A percentile compares a stretch with the other conserved stretches of the same genome.
These are phyloP conservation scores for Drosophila sulfurigaster DNA, from an alignment of 1,140 invertebrate species.

Conservation along the genomic window DNA sequence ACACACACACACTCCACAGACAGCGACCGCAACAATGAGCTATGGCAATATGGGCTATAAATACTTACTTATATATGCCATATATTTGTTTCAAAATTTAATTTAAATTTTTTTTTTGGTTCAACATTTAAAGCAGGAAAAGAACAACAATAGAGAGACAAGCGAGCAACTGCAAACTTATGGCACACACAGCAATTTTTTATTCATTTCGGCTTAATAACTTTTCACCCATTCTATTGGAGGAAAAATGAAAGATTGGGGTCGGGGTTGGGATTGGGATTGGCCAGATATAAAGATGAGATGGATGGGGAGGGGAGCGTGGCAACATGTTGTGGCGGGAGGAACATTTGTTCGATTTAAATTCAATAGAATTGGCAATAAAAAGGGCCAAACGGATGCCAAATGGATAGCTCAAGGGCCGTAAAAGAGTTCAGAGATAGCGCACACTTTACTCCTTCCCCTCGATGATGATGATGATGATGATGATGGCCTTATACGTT, in stretches of 20 bases:
- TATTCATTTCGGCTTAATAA: slow-evolving; percentile 43
- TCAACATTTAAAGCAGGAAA: slow-evolving; percentile 47
- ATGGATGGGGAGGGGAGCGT: neutral
- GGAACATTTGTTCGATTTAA: slow-evolving; percentile 49
- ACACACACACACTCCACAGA: slow-evolving; percentile 51
- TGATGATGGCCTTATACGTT: slow-evolving; percentile 4
- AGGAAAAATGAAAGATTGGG: slow-evolving; percentile 20
- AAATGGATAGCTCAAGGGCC: slow-evolving; percentile 42
- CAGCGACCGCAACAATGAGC: slow-evolving; percentile 71
- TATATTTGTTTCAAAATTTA: slow-evolving; percentile 54
- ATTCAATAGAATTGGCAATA: slow-evolving; percentile 79
- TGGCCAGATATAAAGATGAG: no score
- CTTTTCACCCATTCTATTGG: slow-evolving; percentile 19
- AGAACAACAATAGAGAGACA: slow-evolving; percentile 14
- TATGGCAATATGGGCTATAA: slow-evolving; percentile 58
- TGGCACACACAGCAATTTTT: slow-evolving; percentile 43
- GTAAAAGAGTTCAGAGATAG: slow-evolving; percentile 48
- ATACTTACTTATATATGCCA: slow-evolving; percentile 64
- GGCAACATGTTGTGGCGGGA: slow-evolving; percentile 13
- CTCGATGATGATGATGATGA: neutral
- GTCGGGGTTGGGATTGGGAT: neutral
- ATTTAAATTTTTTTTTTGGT: slow-evolving; percentile 50
- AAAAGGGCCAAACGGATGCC: slow-evolving; percentile 68
- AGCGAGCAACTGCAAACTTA: slow-evolving; percentile 61
- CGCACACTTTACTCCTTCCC: neutral